A percentile compares a stretch with the other conserved stretches of the same genome.
Evolutionary conservation across 2,113 vertebrate genomes (phyloP).

Genomic region (Microtus richardsoni): DNA sequence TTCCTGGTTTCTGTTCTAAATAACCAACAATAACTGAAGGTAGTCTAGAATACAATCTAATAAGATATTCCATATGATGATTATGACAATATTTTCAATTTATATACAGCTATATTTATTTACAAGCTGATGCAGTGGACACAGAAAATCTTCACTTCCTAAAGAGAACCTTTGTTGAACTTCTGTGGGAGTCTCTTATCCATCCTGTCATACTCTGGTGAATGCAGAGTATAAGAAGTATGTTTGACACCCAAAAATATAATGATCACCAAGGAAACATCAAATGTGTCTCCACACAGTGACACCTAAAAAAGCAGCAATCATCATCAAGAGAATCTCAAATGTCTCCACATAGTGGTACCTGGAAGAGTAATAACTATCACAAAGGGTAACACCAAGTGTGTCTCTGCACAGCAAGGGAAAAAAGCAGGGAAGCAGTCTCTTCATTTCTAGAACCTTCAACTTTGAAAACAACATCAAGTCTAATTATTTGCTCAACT

Average conservation of each 20-base stretch:
- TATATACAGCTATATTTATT: not conserved
- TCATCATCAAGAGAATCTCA: no score
- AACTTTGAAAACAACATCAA: conserved; percentile 1
- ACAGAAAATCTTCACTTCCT: not conserved
- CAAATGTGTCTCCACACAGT: not conserved
- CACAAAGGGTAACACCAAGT: no score
- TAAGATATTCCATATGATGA: not conserved
- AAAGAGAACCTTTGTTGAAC: not conserved
- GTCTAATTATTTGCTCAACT: not conserved
- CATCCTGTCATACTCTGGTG: not conserved
- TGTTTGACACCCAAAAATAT: not conserved
- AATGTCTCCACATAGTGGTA: no score
- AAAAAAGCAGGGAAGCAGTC: not conserved
- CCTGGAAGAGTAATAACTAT: no score
- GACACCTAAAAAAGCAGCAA: no score
- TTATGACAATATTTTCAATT: not conserved
- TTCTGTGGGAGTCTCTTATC: not conserved
- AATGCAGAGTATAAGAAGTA: not conserved
- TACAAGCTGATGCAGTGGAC: not conserved
- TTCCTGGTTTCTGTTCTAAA: not conserved
- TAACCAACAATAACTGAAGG: conserved; percentile 9
- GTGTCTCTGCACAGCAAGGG: not conserved
- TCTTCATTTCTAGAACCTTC: not conserved
- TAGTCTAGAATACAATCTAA: not conserved
- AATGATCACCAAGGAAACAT: not conserved